Evolutionary conservation across 30 jellyfish, hydroid and myxozoan genomes (phyloP).

Genomic region (Chironex yamaguchii): DNA sequence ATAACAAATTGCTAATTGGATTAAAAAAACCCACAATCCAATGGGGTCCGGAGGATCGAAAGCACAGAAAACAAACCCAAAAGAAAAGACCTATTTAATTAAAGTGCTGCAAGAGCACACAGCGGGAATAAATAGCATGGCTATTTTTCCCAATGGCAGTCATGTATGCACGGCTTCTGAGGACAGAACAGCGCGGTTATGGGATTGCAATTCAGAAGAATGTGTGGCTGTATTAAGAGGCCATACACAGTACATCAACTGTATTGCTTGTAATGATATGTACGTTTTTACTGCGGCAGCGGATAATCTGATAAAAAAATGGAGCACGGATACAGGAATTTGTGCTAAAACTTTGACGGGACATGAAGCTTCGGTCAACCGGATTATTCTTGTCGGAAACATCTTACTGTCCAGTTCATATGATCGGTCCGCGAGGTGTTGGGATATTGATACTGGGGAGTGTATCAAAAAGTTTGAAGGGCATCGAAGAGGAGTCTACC

Average conservation of each 20-base stretch:
- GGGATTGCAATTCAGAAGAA: slow-evolving; percentile 58
- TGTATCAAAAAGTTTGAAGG: slow-evolving; percentile 81
- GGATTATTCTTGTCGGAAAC: slow-evolving; percentile 68
- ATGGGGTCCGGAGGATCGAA: slow-evolving; percentile 91
- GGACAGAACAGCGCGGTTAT: slow-evolving; percentile 77
- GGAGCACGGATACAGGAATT: slow-evolving; percentile 95
- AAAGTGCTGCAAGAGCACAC: slow-evolving; percentile 75
- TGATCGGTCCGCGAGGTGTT: slow-evolving; percentile 85
- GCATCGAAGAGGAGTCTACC: slow-evolving; percentile 84
- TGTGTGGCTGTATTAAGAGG: slow-evolving; percentile 81
- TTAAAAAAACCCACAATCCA: neutral
- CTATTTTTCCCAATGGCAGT: slow-evolving; percentile 81
- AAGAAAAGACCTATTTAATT: slow-evolving; percentile 60
- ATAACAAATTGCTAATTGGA: no score
- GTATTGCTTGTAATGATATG: slow-evolving; percentile 74
- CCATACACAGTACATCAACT: slow-evolving; percentile 83
- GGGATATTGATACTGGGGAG: slow-evolving; percentile 95
- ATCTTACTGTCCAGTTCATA: slow-evolving; percentile 87
- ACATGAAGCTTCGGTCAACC: slow-evolving; percentile 89
- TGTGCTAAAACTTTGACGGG: slow-evolving; percentile 95
- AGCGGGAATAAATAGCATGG: slow-evolving; percentile 83
- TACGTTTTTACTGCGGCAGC: slow-evolving; percentile 93
- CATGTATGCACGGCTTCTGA: slow-evolving; percentile 79
- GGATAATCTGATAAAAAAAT: slow-evolving; percentile 77
- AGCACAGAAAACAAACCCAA: slow-evolving; percentile 66